Evolutionary conservation across 2,797 vertebrate genomes (phyloP).

Genomic region (Australoheros facetus): DNA sequence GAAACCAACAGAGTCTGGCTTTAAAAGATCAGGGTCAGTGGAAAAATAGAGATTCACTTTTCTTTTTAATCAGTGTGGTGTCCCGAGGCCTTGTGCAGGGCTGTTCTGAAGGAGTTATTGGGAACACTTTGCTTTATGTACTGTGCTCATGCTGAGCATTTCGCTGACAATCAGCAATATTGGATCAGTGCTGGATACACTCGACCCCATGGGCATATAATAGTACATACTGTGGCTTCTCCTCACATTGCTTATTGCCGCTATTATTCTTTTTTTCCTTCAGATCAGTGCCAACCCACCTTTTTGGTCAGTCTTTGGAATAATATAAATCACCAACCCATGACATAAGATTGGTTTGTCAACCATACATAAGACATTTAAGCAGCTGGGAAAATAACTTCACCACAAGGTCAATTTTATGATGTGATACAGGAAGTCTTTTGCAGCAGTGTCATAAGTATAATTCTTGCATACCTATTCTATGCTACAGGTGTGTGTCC

Average conservation of each 20-base stretch:
- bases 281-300: background rate
- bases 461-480: background rate
- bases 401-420: background rate
- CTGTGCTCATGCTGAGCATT: slow-evolving; percentile 52
- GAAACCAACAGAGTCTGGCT: slow-evolving; percentile 47
- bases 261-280: slow-evolving; percentile 2
- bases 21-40: slow-evolving; percentile 59
- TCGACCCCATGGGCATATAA: slow-evolving; percentile 30
- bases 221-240: slow-evolving; percentile 15
- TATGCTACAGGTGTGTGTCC: background rate
- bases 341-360: background rate
- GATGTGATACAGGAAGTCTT: background rate
- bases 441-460: background rate
- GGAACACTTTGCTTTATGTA: slow-evolving; percentile 55
- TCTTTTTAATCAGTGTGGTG: slow-evolving; percentile 61
- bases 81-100: slow-evolving; percentile 37
- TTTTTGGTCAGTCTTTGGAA: background rate
- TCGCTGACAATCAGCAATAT: slow-evolving; percentile 69
- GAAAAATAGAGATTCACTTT: slow-evolving; percentile 65
- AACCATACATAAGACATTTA: background rate
- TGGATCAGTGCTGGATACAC: slow-evolving; percentile 53
- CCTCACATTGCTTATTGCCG: background rate
- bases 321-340: background rate
- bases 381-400: background rate
- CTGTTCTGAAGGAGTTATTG: slow-evolving; percentile 50